A percentile compares a stretch with the other conserved stretches of the same genome.
Evolutionary conservation across 2,113 vertebrate genomes (phyloP).

Genomic region (Oenanthe melanoleuca): DNA sequence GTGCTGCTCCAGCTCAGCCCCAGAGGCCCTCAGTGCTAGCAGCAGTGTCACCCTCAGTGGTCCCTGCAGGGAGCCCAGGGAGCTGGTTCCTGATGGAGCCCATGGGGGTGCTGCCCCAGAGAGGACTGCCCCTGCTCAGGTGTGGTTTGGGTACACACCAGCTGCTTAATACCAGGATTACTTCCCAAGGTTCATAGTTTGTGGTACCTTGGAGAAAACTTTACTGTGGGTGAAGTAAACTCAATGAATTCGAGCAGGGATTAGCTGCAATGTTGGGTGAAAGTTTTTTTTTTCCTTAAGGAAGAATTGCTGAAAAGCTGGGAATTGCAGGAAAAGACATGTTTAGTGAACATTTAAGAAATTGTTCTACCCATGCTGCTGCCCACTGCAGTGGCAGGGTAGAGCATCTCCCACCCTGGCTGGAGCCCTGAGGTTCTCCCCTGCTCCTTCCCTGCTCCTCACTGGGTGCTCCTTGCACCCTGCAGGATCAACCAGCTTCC

Average conservation of each 20-base stretch:
- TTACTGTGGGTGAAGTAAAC: background rate
- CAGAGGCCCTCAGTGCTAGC: background rate
- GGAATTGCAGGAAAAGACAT: background rate
- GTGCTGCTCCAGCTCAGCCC: background rate
- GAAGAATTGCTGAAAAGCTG: background rate
- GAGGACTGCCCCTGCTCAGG: background rate
- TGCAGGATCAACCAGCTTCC: background rate
- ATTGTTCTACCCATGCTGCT: rapidly evolving
- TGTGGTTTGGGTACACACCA: background rate
- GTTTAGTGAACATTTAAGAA: background rate
- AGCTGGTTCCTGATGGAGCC: background rate
- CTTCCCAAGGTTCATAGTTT: background rate
- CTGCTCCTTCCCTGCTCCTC: background rate
- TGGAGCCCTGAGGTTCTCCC: background rate
- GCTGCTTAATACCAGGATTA: background rate
- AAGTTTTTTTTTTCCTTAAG: background rate
- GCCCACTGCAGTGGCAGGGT: background rate
- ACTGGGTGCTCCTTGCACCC: background rate
- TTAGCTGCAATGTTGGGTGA: background rate
- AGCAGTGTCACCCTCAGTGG: background rate
- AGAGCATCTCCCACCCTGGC: too few species aligned
- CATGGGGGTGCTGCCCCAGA: background rate
- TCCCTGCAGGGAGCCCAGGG: background rate
- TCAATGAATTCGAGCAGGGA: background rate
- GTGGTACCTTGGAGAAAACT: background rate